These are phyloP conservation scores for Pangasius sanitwongsei DNA, from an alignment of 2,797 vertebrate genomes.

Conservation along the genomic window DNA sequence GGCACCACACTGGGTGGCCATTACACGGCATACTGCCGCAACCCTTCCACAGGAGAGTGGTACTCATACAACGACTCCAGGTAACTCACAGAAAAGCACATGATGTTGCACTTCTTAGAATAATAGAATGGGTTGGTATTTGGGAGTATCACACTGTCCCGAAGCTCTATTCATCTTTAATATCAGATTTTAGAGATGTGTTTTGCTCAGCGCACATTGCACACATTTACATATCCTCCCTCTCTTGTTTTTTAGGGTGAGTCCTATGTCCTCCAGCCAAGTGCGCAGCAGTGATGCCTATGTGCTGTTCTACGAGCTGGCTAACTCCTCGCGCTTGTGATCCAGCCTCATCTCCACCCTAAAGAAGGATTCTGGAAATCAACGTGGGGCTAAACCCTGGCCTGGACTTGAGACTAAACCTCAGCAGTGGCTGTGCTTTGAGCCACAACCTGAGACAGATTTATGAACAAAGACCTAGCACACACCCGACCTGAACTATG, in stretches of 20 bases:
- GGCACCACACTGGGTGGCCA: slow-evolving; percentile 93
- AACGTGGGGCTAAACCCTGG: neutral
- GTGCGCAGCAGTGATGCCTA: slow-evolving; percentile 93
- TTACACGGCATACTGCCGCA: slow-evolving; percentile 94
- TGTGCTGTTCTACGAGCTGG: slow-evolving; percentile 93
- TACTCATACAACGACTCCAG: slow-evolving; percentile 93
- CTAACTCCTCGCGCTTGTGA: slow-evolving; percentile 83
- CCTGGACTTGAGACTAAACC: slow-evolving; percentile 24
- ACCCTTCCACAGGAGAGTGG: slow-evolving; percentile 88
- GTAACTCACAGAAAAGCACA: slow-evolving; percentile 67
- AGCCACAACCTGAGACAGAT: neutral
- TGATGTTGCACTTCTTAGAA: neutral
- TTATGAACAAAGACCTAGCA: slow-evolving; percentile 7
- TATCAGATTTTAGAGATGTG: neutral
- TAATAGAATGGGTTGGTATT: neutral
- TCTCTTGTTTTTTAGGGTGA: slow-evolving; percentile 77
- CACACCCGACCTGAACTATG: slow-evolving; percentile 12
- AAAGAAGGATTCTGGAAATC: slow-evolving; percentile 43
- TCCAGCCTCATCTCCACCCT: slow-evolving; percentile 54
- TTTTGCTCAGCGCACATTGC: neutral
- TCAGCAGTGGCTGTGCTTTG: neutral
- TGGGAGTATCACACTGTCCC: neutral
- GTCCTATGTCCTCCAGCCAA: slow-evolving; percentile 90
- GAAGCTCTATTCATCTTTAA: neutral
- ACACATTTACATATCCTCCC: slow-evolving; percentile 24